Percentiles rank a stretch among this genome's conserved stretches.
Conservation (phyloP, 2,797 vertebrate species). For the Myotis daubentonii region DNA sequence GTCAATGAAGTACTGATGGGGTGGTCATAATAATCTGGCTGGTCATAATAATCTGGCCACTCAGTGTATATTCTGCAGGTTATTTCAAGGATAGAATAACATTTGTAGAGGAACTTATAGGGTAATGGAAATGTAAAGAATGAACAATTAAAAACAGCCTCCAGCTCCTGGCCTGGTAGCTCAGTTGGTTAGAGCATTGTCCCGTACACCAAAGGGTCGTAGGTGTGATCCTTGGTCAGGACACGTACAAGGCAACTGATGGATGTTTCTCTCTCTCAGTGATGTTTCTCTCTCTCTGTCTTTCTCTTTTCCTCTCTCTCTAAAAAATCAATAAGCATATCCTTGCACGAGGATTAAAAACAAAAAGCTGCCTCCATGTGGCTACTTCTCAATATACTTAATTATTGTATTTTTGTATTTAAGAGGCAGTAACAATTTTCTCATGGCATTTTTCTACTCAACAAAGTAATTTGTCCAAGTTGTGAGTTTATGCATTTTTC, state of each 20-base stretch:
- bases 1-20: no score
- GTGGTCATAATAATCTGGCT: no score
- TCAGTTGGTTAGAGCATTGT: background rate
- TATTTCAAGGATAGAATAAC: constrained; percentile 57
- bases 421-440: constrained; percentile 26
- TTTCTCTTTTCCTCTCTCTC: background rate
- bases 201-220: background rate
- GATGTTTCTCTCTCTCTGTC: background rate
- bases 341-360: background rate
- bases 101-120: constrained; percentile 22
- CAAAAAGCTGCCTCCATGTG: background rate
- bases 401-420: constrained; percentile 27
- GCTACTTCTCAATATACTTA: constrained; percentile 32
- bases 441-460: constrained; percentile 37
- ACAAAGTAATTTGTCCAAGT: constrained; percentile 34
- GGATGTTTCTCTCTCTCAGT: background rate
- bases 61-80: background rate
- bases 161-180: background rate
- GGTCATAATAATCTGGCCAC: no score
- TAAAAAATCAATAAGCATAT: background rate
- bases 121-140: background rate
- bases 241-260: background rate
- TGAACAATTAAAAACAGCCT: constrained; percentile 36
- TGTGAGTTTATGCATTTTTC: background rate
- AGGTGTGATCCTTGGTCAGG: background rate